Evolutionary conservation across 2,797 vertebrate genomes (phyloP).

Genomic region (Notolepis coatsorum): DNA sequence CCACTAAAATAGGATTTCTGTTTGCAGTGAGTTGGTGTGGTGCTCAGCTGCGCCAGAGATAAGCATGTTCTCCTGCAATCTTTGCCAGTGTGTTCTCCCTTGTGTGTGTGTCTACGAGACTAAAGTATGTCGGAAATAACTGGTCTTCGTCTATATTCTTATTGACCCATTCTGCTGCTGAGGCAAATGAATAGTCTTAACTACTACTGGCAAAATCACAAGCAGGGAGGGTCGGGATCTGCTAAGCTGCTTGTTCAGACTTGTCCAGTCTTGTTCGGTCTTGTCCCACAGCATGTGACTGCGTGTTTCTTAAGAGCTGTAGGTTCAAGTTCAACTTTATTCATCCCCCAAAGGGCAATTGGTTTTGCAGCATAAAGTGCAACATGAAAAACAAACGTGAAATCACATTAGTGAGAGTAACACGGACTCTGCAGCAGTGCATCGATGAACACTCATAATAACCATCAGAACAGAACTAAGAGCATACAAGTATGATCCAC

Average conservation of each 20-base stretch:
- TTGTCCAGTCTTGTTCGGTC: conserved; percentile 75
- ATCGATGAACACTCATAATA: too few relatives aligned
- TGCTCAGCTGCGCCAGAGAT: conserved; percentile 4
- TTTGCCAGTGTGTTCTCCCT: conserved; percentile 17
- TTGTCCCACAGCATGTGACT: conserved; percentile 68
- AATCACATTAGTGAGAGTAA: too few relatives aligned
- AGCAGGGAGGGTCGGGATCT: conserved; percentile 34
- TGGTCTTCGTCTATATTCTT: conserved; percentile 13
- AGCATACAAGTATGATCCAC: too few relatives aligned
- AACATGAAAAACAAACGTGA: too few relatives aligned
- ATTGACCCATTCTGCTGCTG: not conserved
- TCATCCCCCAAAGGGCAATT: too few relatives aligned
- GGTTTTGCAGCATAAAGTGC: too few relatives aligned
- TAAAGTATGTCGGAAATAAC: conserved; percentile 8
- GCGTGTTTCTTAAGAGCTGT: conserved; percentile 32
- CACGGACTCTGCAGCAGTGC: too few relatives aligned
- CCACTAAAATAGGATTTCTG: conserved; percentile 16
- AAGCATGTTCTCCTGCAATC: conserved; percentile 26
- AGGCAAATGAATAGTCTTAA: conserved; percentile 21
- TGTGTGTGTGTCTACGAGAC: too few relatives aligned
- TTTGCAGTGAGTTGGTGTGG: not conserved
- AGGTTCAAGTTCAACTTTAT: too few relatives aligned
- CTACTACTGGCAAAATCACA: not conserved
- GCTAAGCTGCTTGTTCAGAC: conserved; percentile 59
- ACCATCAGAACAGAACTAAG: too few relatives aligned